Percentiles rank a stretch among this genome's conserved stretches.
These are phyloP conservation scores for Camptogramma bilineatum DNA, from an alignment of 2,888 invertebrate species.

Conservation along the genomic window DNA sequence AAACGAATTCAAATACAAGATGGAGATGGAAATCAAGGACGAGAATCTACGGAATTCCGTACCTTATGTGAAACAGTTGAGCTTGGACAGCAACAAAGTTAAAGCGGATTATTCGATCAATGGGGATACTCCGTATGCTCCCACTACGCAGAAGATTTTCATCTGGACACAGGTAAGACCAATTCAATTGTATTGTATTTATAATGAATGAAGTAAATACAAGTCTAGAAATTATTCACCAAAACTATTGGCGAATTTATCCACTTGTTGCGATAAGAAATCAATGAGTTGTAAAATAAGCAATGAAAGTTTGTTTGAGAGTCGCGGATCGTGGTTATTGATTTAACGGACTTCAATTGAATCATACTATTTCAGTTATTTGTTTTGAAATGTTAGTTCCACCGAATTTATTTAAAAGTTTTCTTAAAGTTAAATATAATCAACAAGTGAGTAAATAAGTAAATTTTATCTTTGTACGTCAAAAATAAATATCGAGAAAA, in stretches of 20 bases:
- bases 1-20: constrained; percentile 86
- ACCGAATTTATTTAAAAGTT: constrained; percentile 9
- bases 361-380: neutral
- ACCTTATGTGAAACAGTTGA: constrained; percentile 86
- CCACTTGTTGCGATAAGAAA: constrained; percentile 42
- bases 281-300: constrained; percentile 40
- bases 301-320: constrained; percentile 37
- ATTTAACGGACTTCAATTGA: constrained; percentile 13
- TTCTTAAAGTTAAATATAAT: constrained; percentile 18
- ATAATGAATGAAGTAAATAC: neutral
- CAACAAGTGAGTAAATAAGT: constrained; percentile 32
- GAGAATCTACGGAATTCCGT: constrained; percentile 86
- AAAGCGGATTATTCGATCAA: constrained; percentile 79
- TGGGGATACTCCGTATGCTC: constrained; percentile 75
- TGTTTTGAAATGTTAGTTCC: constrained; percentile 10
- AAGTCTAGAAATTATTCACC: neutral
- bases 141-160: constrained; percentile 83
- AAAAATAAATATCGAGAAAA: neutral
- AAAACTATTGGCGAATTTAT: constrained; percentile 25
- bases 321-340: constrained; percentile 28
- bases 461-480: neutral
- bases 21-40: constrained; percentile 88
- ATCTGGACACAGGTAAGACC: constrained; percentile 76
- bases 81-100: constrained; percentile 85
- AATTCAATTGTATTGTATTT: constrained; percentile 3